Conservation (phyloP, 2,888 invertebrate species). For the Aelia acuminata region DNA sequence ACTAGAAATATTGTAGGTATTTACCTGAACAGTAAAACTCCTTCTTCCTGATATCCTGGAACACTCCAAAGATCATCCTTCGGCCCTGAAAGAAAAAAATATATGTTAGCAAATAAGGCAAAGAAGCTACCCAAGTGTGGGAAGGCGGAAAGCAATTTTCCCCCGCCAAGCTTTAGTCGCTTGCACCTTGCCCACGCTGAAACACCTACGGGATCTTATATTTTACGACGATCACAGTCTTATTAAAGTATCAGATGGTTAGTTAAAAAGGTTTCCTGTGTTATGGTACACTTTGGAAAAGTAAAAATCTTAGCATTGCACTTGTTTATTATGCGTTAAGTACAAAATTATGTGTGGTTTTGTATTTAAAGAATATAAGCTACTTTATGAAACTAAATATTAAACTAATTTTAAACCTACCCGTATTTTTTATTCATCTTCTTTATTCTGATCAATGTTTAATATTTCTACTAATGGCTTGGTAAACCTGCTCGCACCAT, state of each 20-base stretch:
- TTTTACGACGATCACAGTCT: background rate
- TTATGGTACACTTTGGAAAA: background rate
- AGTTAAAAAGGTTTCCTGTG: background rate
- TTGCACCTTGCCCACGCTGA: background rate
- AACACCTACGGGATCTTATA: background rate
- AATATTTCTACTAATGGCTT: no score
- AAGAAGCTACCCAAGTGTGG: background rate
- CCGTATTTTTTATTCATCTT: no score
- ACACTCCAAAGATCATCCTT: background rate
- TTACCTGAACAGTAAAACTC: background rate
- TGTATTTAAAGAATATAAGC: no score
- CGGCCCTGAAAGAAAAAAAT: slow-evolving; percentile 9
- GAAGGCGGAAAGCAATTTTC: slow-evolving; percentile 10
- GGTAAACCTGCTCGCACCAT: no score
- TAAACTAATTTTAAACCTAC: no score
- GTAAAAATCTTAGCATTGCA: background rate
- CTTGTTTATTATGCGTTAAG: no score
- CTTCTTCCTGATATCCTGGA: background rate
- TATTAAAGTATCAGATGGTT: background rate
- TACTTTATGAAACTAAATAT: no score
- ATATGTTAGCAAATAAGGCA: slow-evolving; percentile 23
- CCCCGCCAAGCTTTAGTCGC: background rate
- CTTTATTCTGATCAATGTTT: no score
- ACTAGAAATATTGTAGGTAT: background rate
- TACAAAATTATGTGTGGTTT: no score